Evolutionary conservation across 2,888 invertebrate species (phyloP), one percentile per base, ranked within the genome.

Genomic region (Nymphalis c-album): DNA sequence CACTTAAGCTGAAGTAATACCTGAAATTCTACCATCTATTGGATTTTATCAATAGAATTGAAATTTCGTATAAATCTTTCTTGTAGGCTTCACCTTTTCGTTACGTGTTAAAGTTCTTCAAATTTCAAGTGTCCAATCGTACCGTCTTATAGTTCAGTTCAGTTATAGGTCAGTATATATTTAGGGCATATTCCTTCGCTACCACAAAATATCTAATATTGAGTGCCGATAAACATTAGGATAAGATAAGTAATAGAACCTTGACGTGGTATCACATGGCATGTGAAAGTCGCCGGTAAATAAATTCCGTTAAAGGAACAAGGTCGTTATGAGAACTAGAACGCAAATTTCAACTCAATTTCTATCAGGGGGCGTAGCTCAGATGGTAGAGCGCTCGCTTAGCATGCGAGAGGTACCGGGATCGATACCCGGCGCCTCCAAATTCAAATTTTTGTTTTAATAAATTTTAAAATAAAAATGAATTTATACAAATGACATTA

Each of bases 341-440:
- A 60, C 13, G 3, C 8, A 16, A 71, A 68, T 62, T 73, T 73
- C 35, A 7, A 0, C 0, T 0, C 0, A 0, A 0, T 16, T 0
- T 0, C 7, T 0, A 8, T 67, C 5, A 40, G 91, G 90, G 90
- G 92, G 90, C 90, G 92, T 91, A 91, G 91, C 91, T 91, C 92
- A 92, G 91, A 92, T 91, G 92, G 91, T 91, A 91, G 91, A 91
- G 91, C 91, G 91, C 91, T 91, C 91, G 91, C 92, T 92, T 91
- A 92, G 91, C 91, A 91, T 91, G 92, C 84, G 91, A 91, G 91
- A 91, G 88, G 90, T 90, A 91, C 91, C 88, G 91, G 91, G 90
- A 91, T 91, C 91, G 91, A 91, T 91, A 90, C 88, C 91, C 90
- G 90, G 90, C 90, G 91, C 91, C 91, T 91, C 91, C 91, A 92